These are phyloP conservation scores for Manis pentadactyla DNA, from an alignment of 2,797 vertebrate species.

Conservation along the genomic window DNA sequence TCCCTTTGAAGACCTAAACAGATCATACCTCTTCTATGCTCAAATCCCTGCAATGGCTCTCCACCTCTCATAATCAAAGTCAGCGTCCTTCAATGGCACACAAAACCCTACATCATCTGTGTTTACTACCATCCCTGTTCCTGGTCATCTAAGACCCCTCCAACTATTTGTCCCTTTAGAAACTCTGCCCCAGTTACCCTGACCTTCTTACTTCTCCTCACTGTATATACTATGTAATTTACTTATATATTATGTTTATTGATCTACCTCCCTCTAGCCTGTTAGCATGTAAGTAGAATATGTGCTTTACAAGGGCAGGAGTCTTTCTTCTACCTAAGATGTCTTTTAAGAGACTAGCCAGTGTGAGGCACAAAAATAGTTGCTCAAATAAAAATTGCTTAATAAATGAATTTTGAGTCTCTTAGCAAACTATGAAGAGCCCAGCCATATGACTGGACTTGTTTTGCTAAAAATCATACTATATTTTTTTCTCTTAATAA, in stretches of 20 bases:
- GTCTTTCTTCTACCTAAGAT: not conserved
- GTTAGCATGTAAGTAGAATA: not conserved
- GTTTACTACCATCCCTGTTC: not conserved
- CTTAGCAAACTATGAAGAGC: slow-evolving; percentile 19
- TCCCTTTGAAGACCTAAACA: not conserved
- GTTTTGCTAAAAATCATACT: slow-evolving; percentile 21
- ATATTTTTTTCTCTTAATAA: slow-evolving; percentile 60
- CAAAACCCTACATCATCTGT: not conserved
- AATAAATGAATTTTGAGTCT: slow-evolving; percentile 51
- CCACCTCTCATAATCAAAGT: not conserved
- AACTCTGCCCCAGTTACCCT: not conserved
- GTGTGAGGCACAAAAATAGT: not conserved
- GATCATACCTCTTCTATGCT: not conserved
- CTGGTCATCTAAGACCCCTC: not conserved
- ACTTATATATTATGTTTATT: not conserved
- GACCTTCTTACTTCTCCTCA: not conserved
- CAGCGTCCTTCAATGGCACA: not conserved
- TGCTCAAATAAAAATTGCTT: slow-evolving; percentile 6
- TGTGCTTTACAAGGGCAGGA: not conserved
- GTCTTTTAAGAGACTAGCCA: not conserved
- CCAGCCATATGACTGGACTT: not conserved
- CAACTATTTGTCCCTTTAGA: not conserved
- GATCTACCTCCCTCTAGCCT: not conserved
- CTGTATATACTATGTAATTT: not conserved
- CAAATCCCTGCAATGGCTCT: not conserved